Percentiles rank a stretch among this genome's conserved stretches.
These are phyloP conservation scores for Pseudomyrmex flavicornis DNA, from an alignment of 1,140 invertebrate genomes.

Conservation along the genomic window DNA sequence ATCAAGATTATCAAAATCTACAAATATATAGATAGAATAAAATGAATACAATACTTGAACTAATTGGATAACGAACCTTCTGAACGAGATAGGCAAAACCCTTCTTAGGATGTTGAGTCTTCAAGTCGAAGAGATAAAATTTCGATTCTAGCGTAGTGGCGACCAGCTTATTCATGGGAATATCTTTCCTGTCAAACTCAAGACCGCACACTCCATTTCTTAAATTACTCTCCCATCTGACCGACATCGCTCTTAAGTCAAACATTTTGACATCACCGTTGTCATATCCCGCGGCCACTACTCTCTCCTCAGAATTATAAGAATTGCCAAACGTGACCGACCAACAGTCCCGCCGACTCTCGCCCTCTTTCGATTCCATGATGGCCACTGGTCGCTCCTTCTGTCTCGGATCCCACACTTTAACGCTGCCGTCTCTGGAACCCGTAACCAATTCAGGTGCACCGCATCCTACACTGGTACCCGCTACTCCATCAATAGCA, in stretches of 20 bases:
- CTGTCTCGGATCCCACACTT: slow-evolving; percentile 97
- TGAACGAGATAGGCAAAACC: slow-evolving; percentile 93
- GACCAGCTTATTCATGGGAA: slow-evolving; percentile 97
- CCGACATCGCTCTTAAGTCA: slow-evolving; percentile 93
- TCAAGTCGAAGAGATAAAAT: slow-evolving; percentile 95
- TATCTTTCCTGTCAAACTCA: slow-evolving; percentile 97
- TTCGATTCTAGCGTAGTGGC: slow-evolving; percentile 97
- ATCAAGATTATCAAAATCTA: slow-evolving; percentile 58
- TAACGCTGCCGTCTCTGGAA: slow-evolving; percentile 96
- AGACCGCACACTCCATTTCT: slow-evolving; percentile 96
- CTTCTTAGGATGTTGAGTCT: slow-evolving; percentile 94
- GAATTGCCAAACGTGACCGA: slow-evolving; percentile 95
- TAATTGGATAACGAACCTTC: slow-evolving; percentile 85
- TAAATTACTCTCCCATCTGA: slow-evolving; percentile 96
- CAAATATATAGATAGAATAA: neutral
- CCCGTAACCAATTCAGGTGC: slow-evolving; percentile 98
- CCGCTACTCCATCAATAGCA: slow-evolving; percentile 96
- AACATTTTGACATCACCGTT: slow-evolving; percentile 99
- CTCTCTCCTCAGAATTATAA: slow-evolving; percentile 93
- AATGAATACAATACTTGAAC: slow-evolving; percentile 6
- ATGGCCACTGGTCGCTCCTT: slow-evolving; percentile 94
- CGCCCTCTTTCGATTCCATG: slow-evolving; percentile 91
- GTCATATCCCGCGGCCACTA: slow-evolving; percentile 96
- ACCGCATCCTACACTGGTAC: slow-evolving; percentile 92
- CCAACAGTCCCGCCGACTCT: slow-evolving; percentile 93